Base-by-base conservation (phyloP, 2,888 invertebrate species). In the Eilema griseolum region DNA sequence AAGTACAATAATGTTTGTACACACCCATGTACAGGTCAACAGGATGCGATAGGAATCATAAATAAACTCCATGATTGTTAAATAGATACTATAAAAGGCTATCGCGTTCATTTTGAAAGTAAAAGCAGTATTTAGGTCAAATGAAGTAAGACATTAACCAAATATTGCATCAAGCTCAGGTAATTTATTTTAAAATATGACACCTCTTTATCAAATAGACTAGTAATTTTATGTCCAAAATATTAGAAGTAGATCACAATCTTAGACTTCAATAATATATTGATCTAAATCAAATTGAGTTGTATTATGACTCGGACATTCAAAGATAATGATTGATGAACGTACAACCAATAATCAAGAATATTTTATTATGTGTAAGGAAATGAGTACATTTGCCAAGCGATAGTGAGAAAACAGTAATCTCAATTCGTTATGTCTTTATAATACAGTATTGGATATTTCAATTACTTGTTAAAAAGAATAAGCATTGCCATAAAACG, bases 251-350 rank as follows among this genome's bases (percentile, higher is more conserved):
- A 81, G 84, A 86, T 86, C 66, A 26, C 77, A 80, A 86, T 83
- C 83, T 78, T 74, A 69, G 78, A 77, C 63, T 24, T 41, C 72
- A 72, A 79, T 79, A 74, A 74, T 76, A 64, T 71, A 76, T 71
- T 74, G 71, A 70, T 71, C 73, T 77, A 77, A 75, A 72, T 57
- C 33, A 76, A 67, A 71, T 69, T 41, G 59, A 66, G 37, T 11
- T 28, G 66, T 33, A 33, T 60, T 60, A 41, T 60, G 31, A 65
- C 46, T 70, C 33, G 26, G 73, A 69, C 63, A 74, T 46, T 23
- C 70, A 66, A 66, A 62, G 73, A 70, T 79, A 71, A 71, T 85
- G 83, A 86, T 86, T 79, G 81, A 83, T 85, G 81, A 72, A 76
- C 76, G 72, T 74, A 71, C 66, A 81, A 75, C 67, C 61, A 73